These are phyloP conservation scores for Pediacus dermestoides DNA, from an alignment of 2,888 invertebrate species.

Conservation along the genomic window DNA sequence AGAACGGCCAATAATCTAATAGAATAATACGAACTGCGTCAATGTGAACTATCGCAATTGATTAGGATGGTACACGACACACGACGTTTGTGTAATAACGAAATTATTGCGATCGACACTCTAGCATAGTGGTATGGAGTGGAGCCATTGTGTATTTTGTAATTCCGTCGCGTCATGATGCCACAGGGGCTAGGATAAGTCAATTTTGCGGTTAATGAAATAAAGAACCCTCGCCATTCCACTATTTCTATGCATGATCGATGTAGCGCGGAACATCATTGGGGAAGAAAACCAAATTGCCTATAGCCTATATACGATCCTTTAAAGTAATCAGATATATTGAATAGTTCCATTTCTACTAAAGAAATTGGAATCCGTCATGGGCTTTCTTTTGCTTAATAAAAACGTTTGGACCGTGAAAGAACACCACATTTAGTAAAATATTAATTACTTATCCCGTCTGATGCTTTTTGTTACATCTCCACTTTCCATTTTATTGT, in stretches of 20 bases:
- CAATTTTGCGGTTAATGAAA: conserved; percentile 41
- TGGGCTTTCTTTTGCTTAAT: conserved; percentile 22
- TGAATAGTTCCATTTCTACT: conserved; percentile 32
- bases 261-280: conserved; percentile 26
- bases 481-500: too few relatives aligned
- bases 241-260: conserved; percentile 37
- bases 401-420: conserved; percentile 19
- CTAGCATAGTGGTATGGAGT: conserved; percentile 10
- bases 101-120: conserved; percentile 17
- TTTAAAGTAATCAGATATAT: conserved; percentile 35
- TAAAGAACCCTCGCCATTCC: conserved; percentile 31
- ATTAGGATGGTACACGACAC: too few relatives aligned
- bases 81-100: conserved; percentile 10
- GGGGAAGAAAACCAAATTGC: conserved; percentile 23
- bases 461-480: too few relatives aligned
- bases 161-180: conserved; percentile 22
- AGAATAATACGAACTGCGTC: too few relatives aligned
- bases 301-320: conserved; percentile 11
- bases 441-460: too few relatives aligned
- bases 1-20: too few relatives aligned
- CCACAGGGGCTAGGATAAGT: conserved; percentile 26
- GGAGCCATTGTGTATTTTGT: conserved; percentile 23
- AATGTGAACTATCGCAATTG: too few relatives aligned
- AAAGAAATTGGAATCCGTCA: conserved; percentile 33
- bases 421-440: too few relatives aligned